Base-by-base conservation (phyloP, 2,888 invertebrate genomes). In the Listrodromus nycthemerus region DNA sequence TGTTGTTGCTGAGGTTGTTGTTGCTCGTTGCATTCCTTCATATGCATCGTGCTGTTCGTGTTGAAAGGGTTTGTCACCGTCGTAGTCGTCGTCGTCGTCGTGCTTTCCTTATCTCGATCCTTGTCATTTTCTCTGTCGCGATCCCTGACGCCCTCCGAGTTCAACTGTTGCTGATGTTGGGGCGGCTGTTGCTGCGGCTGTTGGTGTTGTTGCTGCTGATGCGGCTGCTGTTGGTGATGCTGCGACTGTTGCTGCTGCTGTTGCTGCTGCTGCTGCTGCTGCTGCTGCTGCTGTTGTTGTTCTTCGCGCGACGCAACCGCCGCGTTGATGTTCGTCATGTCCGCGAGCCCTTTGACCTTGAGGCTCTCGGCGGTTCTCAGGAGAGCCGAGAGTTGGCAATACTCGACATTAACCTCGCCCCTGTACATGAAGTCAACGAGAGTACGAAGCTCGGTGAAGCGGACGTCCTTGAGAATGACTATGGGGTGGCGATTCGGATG, bases 391-490 rank as follows among this genome's bases (percentile, higher is more conserved):
- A 98, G 95, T 95, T 97, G 97, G 95, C 97, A 97, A 94, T 97
- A 97, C 95, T 98, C 97, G 93, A 98, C 97, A 96, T 98, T 98
- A 91, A 98, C 98, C 95, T 98, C 98, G 93, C 98, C 98, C 94
- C 97, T 97, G 96, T 98, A 98, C 98, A 98, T 98, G 96, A 98
- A 98, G 95, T 98, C 98, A 94, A 98, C 97, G 93, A 98, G 96
- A 90, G 98, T 98, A 94, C 97, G 96, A 93, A 98, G 95, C 95
- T 98, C 98, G 93, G 97, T 95, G 94, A 97, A 97, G 92, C 97
- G 96, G 93, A 98, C 98, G 97, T 98, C 98, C 95, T 98, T 98
- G 92, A 98, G 96, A 94, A 98, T 98, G 94, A 98, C 98, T 94
- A 98, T 98, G 92, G 98, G 98, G 94, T 98, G 98, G 90, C 97